Percentiles rank a stretch among this genome's conserved stretches.
phyloP scores from a whole-genome alignment of 2,797 vertebrate genomes.

The Girardinus metallicus region DNA sequence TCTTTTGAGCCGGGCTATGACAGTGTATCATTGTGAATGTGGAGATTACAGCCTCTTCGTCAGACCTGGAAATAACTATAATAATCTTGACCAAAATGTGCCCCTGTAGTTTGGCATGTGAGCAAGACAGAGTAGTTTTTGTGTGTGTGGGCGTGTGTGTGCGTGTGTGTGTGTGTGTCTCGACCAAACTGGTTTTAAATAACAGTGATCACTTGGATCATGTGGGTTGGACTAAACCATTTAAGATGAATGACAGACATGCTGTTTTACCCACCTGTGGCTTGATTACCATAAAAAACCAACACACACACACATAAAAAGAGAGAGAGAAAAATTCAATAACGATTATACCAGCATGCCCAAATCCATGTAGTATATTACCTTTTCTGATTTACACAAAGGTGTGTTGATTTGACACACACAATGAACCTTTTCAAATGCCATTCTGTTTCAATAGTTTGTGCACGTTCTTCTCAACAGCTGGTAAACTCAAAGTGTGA shows the following conservation, averaged over 20 bases:
- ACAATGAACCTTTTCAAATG: not conserved
- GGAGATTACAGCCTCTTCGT: slow-evolving; percentile 53
- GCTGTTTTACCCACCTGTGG: slow-evolving; percentile 52
- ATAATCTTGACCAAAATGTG: slow-evolving; percentile 60
- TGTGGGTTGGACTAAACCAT: slow-evolving; percentile 50
- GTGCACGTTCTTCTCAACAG: not conserved
- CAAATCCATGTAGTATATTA: slow-evolving; percentile 17
- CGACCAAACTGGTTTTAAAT: slow-evolving; percentile 41
- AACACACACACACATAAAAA: not conserved
- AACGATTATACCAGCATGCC: not conserved
- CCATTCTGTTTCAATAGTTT: not conserved
- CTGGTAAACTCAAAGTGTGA: not conserved
- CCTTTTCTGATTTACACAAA: slow-evolving; percentile 19
- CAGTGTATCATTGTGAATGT: slow-evolving; percentile 17
- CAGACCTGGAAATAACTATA: slow-evolving; percentile 59
- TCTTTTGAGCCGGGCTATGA: not conserved
- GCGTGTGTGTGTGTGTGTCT: not conserved
- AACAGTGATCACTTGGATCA: slow-evolving; percentile 60
- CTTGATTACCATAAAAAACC: slow-evolving; percentile 15
- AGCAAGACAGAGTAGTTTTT: slow-evolving; percentile 9
- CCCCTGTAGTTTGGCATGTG: slow-evolving; percentile 34
- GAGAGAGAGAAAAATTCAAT: not conserved
- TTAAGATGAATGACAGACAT: slow-evolving; percentile 54
- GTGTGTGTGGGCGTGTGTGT: not conserved
- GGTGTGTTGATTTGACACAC: slow-evolving; percentile 1